A percentile compares a stretch with the other conserved stretches of the same genome.
phyloP scores from a whole-genome alignment of 1,140 invertebrate species.

The Periplaneta americana region DNA sequence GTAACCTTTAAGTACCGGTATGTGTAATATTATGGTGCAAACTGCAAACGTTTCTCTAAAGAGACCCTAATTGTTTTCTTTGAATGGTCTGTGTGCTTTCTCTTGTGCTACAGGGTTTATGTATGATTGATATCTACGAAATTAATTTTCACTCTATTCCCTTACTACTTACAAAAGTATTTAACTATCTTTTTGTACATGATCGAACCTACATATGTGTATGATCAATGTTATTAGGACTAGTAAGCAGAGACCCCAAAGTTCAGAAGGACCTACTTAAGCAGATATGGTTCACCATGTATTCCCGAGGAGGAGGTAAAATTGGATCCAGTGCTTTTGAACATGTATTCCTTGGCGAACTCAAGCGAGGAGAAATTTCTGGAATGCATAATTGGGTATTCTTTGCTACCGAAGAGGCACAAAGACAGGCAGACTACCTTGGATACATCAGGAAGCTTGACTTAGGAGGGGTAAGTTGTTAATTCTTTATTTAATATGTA shows the following conservation, averaged over 20 bases:
- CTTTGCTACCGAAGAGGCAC: conserved; percentile 64
- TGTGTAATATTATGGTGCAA: too few species aligned
- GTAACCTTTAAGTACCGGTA: too few species aligned
- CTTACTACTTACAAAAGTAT: too few species aligned
- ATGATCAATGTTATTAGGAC: not conserved
- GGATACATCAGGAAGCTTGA: conserved; percentile 70
- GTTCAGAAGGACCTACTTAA: conserved; percentile 66
- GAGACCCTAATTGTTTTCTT: too few species aligned
- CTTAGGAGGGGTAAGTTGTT: conserved; percentile 62
- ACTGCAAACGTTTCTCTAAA: too few species aligned
- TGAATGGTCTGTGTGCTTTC: too few species aligned
- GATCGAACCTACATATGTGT: too few species aligned
- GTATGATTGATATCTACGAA: too few species aligned
- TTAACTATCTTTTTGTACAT: too few species aligned
- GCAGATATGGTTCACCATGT: conserved; percentile 75
- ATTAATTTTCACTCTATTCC: too few species aligned
- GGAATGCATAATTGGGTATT: conserved; percentile 91
- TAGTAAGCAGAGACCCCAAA: not conserved
- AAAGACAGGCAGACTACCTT: conserved; percentile 64
- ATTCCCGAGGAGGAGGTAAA: conserved; percentile 66
- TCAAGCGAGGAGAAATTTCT: conserved; percentile 64
- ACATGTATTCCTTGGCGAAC: conserved; percentile 80
- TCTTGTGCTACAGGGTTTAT: too few species aligned
- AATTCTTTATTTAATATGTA: too few species aligned
- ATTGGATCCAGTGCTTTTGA: conserved; percentile 81